Conservation (phyloP, 92 coral and sea anemone genomes). For the Scolanthus callimorphus region DNA sequence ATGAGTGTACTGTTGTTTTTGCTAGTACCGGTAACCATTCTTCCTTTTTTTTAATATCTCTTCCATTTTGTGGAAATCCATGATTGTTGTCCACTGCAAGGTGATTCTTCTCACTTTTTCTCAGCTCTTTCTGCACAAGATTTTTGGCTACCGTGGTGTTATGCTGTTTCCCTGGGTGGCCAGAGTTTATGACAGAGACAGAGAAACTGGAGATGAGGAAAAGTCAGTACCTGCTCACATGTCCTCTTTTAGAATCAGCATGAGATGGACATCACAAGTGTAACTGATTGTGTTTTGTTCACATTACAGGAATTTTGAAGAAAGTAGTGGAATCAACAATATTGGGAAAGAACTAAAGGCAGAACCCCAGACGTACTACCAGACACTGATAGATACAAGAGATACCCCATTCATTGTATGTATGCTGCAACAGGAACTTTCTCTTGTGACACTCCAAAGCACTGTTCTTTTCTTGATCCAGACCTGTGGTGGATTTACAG, state of each 20-base stretch:
- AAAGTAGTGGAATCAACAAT: constrained; percentile 48
- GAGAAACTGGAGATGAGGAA: constrained; percentile 75
- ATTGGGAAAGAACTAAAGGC: constrained; percentile 85
- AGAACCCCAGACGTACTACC: constrained; percentile 81
- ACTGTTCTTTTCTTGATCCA: too few relatives aligned
- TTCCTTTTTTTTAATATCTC: too few relatives aligned
- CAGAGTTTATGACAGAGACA: constrained; percentile 95
- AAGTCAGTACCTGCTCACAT: constrained; percentile 77
- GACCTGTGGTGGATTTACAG: too few relatives aligned
- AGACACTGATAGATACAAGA: constrained; percentile 89
- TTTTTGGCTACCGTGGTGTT: constrained; percentile 98
- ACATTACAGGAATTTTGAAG: constrained; percentile 62
- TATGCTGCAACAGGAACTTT: too few relatives aligned
- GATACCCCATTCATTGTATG: constrained; percentile 91
- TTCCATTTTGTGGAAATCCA: too few relatives aligned
- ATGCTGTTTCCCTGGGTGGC: constrained; percentile 95
- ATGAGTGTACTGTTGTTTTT: not conserved
- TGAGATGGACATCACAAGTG: too few relatives aligned
- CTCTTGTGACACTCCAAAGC: too few relatives aligned
- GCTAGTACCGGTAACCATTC: too few relatives aligned
- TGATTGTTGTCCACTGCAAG: too few relatives aligned
- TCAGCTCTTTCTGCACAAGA: constrained; percentile 91
- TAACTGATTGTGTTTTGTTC: not conserved
- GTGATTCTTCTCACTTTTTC: not conserved
- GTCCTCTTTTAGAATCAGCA: too few relatives aligned